Evolutionary conservation across 1,140 invertebrate genomes (phyloP), one percentile per base, ranked within the genome.

Genomic region (Leptestheria dahalacensis): DNA sequence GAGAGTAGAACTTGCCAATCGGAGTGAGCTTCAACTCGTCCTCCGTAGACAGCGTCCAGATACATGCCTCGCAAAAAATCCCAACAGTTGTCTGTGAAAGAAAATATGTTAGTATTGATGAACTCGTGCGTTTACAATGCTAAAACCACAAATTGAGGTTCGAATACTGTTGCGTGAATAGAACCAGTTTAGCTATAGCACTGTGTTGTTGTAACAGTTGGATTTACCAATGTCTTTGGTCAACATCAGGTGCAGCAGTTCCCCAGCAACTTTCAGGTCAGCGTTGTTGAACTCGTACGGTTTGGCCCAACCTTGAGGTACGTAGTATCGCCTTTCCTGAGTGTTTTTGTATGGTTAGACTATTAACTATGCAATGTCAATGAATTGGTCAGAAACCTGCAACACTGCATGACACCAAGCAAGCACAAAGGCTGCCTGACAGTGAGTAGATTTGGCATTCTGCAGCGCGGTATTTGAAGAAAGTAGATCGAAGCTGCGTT

Each of bases 281-380:
- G 83, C 79, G 63, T 86, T 81, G 41, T 82, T 88, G 73, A 94
- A 95, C 67, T 95, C 91, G 71, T 96, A 96, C 68, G 82, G 86
- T 69, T 86, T 88, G 0, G 81, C 83, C 88, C 88, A 91, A 1
- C 86, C 88, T 74, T 86, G 84, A 6, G 86, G 88, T 64, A 92
- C 88, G 68, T 82, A 94, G 62, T 80, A 85, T 61, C 91, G 74
- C 53, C 92, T 76, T 72, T 96, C 91, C 51, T 60, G 46, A 10
- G 24, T n/a, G n/a, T n/a, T n/a, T 41, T 41, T 41, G 15, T 41
- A 41, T 41, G 6, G 15, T 41, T 9, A 41, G 6, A 41, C 6
- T 21, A 24, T 24, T 9, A 24, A 2, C 23, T n/a, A 24, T 9
- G 21, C 6, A 53, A 9, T 24, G 15, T 24, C 4, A 53, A 24